A percentile compares a stretch with the other conserved stretches of the same genome.
Conservation (phyloP, 2,888 invertebrate genomes). For the Eristalis pertinax region DNA sequence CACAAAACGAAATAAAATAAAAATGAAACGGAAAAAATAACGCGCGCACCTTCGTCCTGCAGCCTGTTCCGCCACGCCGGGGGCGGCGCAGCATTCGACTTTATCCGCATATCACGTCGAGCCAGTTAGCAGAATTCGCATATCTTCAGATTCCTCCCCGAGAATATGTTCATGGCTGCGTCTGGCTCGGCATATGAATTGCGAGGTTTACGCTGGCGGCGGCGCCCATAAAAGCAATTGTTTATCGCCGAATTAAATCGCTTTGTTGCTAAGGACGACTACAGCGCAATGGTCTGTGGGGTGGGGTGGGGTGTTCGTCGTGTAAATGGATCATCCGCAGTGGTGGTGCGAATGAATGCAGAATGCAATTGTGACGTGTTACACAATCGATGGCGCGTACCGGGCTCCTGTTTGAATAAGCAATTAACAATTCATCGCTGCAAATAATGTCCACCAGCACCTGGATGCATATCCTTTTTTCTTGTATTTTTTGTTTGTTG, state of each 20-base stretch:
- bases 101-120: constrained; percentile 53
- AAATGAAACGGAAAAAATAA: neutral
- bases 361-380: constrained; percentile 47
- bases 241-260: constrained; percentile 66
- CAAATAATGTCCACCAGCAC: constrained; percentile 44
- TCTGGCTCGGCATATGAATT: constrained; percentile 38
- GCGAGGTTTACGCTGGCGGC: constrained; percentile 24
- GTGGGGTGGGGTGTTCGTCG: neutral
- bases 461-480: constrained; percentile 2
- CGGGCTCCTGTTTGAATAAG: constrained; percentile 62
- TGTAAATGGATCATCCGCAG: neutral
- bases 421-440: constrained; percentile 68
- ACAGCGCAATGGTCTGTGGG: neutral
- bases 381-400: constrained; percentile 10
- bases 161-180: constrained; percentile 6
- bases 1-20: neutral
- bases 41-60: neutral
- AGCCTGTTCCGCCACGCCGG: no score
- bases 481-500: neutral
- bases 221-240: constrained; percentile 56
- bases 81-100: neutral
- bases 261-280: constrained; percentile 49
- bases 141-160: constrained; percentile 16
- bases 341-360: constrained; percentile 16
- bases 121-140: constrained; percentile 41